Evolutionary conservation across 2,888 invertebrate species (phyloP).

Genomic region (Pandemis cinnamomeana): DNA sequence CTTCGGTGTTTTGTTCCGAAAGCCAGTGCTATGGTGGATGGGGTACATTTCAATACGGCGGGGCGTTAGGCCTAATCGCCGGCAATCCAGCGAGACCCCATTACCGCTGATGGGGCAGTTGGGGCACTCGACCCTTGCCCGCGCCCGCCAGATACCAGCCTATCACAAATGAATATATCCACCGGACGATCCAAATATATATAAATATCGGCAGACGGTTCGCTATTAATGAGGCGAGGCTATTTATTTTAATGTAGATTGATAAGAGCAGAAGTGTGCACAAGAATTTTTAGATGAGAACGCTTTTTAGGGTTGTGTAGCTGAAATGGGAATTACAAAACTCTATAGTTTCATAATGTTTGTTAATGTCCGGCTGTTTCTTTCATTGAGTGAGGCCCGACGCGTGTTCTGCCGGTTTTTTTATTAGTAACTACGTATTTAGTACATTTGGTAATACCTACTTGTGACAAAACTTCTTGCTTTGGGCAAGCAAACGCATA

Average conservation of each 20-base stretch:
- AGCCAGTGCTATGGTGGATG: constrained; percentile 28
- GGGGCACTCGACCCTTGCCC: constrained; percentile 58
- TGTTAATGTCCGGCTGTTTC: no score
- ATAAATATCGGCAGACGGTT: constrained; percentile 21
- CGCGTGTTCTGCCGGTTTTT: no score
- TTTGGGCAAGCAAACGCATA: no score
- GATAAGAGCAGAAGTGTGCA: neutral
- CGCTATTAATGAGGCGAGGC: constrained; percentile 20
- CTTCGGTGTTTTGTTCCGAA: constrained; percentile 19
- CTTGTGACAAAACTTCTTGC: no score
- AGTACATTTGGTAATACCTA: neutral
- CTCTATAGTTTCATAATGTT: no score
- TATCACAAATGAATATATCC: constrained; percentile 61
- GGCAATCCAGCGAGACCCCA: constrained; percentile 73
- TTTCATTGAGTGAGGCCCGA: no score
- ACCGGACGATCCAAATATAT: constrained; percentile 18
- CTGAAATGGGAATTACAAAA: no score
- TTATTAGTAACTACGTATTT: no score
- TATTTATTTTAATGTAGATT: constrained; percentile 20
- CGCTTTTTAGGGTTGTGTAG: neutral
- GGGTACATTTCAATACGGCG: constrained; percentile 68
- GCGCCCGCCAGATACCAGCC: constrained; percentile 49
- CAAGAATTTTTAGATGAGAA: neutral
- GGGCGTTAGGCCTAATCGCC: constrained; percentile 74
- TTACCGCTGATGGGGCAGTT: constrained; percentile 74